A percentile compares a stretch with the other conserved stretches of the same genome.
phyloP scores from a whole-genome alignment of 2,888 invertebrate genomes.

The Dicranocentrus wangi region DNA sequence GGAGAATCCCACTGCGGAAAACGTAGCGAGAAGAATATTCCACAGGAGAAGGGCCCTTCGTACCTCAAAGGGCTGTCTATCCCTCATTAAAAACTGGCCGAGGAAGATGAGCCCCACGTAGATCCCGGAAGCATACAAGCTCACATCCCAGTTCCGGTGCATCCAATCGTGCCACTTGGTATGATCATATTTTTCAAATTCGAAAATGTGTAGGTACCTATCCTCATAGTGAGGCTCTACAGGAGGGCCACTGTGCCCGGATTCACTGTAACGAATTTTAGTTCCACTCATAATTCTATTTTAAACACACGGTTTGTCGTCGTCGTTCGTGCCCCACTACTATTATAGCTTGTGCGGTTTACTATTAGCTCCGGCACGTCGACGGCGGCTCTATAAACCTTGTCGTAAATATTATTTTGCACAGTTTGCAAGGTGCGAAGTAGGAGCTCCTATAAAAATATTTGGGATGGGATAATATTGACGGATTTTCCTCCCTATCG shows the following conservation, averaged over 20 bases:
- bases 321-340: neutral
- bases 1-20: conserved; percentile 94
- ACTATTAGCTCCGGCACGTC: too few species aligned
- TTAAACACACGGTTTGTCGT: neutral
- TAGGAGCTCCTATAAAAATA: too few species aligned
- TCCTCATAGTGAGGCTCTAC: conserved; percentile 67
- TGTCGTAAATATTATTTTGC: neutral
- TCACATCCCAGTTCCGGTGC: conserved; percentile 91
- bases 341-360: neutral
- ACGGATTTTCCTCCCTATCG: too few species aligned
- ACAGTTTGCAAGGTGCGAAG: too few species aligned
- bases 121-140: conserved; percentile 89
- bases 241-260: conserved; percentile 59
- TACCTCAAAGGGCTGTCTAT: conserved; percentile 90
- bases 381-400: too few species aligned
- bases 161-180: conserved; percentile 68
- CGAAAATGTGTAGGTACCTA: conserved; percentile 61
- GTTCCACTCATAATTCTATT: neutral
- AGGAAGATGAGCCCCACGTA: conserved; percentile 96
- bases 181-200: conserved; percentile 67
- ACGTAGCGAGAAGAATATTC: conserved; percentile 93
- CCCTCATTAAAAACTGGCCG: conserved; percentile 94
- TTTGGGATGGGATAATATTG: too few species aligned
- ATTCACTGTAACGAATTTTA: conserved; percentile 36
- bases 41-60: conserved; percentile 90